These are phyloP conservation scores for Morpho achilles DNA, from an alignment of 2,888 invertebrate species.

Conservation along the genomic window DNA sequence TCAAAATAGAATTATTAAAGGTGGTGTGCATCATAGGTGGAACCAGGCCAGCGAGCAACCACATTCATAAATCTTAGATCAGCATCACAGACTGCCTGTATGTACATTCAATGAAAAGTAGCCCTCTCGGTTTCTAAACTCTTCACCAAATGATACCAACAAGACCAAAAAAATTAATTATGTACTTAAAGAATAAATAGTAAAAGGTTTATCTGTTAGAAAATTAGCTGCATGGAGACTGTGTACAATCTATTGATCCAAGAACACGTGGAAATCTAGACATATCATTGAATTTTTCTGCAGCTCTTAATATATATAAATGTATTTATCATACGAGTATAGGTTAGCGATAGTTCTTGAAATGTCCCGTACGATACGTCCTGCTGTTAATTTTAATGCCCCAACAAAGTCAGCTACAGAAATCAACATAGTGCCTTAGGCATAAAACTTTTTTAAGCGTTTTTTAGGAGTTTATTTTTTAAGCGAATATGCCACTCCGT, in stretches of 20 bases:
- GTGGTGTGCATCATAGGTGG: conserved; percentile 1
- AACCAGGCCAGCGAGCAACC: conserved; percentile 6
- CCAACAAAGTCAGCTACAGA: neutral
- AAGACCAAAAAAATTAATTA: neutral
- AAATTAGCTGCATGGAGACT: neutral
- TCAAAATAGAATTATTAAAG: conserved; percentile 5
- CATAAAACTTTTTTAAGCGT: too few relatives aligned
- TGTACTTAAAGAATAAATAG: neutral
- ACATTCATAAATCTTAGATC: conserved; percentile 6
- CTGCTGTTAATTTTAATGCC: neutral
- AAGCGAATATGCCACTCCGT: too few relatives aligned
- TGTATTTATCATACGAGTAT: conserved; percentile 6
- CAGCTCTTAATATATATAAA: conserved; percentile 2
- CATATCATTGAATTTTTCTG: conserved; percentile 3
- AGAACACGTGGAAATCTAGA: conserved; percentile 6
- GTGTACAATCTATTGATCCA: conserved; percentile 9
- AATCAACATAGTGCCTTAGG: neutral
- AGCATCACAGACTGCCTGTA: conserved; percentile 8
- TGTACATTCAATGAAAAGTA: conserved; percentile 6
- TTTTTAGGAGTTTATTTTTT: too few relatives aligned
- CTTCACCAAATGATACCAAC: neutral
- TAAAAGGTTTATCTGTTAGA: neutral
- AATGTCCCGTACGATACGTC: conserved; percentile 3
- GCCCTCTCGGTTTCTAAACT: conserved; percentile 4
- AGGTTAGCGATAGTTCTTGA: conserved; percentile 2